These are phyloP conservation scores for Melieria crassipennis DNA, from an alignment of 2,888 invertebrate species.

Conservation along the genomic window DNA sequence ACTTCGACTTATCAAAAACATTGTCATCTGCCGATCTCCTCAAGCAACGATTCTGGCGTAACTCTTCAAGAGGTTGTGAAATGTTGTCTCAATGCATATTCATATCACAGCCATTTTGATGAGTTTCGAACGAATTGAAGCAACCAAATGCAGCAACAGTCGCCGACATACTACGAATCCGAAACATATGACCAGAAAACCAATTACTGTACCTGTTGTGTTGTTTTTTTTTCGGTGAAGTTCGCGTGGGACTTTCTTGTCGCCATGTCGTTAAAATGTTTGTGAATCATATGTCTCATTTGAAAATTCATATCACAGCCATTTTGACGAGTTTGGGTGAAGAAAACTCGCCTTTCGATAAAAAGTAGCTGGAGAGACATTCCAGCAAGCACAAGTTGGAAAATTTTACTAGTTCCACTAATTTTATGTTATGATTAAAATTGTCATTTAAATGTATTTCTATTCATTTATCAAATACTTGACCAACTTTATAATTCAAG, in stretches of 20 bases:
- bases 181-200: too few species aligned
- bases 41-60: conserved; percentile 54
- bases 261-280: conserved; percentile 65
- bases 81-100: conserved; percentile 54
- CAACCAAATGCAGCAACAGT: not conserved
- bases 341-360: conserved; percentile 53
- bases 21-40: not conserved
- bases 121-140: conserved; percentile 52
- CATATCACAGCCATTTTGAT: conserved; percentile 67
- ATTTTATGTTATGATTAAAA: too few species aligned
- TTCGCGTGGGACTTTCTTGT: conserved; percentile 52
- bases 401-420: too few species aligned
- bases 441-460: too few species aligned
- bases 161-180: too few species aligned
- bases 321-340: conserved; percentile 66
- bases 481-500: too few species aligned
- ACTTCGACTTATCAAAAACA: too few species aligned
- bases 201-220: not conserved
- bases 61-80: conserved; percentile 66
- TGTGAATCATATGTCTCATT: conserved; percentile 58
- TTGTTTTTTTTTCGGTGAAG: not conserved
- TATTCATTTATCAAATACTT: too few species aligned
- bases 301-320: conserved; percentile 64
- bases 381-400: too few species aligned
- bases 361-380: not conserved